These are phyloP conservation scores for Vimba vimba DNA, from an alignment of 2,113 vertebrate genomes.

Conservation along the genomic window DNA sequence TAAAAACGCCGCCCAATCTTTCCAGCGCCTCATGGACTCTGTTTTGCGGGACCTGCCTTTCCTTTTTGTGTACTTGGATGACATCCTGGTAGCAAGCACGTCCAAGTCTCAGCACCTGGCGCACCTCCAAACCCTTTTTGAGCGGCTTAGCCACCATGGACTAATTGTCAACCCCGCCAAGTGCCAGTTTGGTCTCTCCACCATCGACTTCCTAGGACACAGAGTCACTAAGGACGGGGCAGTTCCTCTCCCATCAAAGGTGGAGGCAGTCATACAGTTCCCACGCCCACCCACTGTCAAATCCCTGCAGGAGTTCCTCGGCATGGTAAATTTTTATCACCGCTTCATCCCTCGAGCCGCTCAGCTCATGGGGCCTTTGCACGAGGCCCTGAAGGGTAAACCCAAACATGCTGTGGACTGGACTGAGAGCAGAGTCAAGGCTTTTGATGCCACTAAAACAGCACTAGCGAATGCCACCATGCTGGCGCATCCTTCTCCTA, in stretches of 20 bases:
- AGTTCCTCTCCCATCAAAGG: too few species aligned
- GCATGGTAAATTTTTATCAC: conserved; percentile 35
- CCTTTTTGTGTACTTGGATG: conserved; percentile 38
- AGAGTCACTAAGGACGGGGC: too few species aligned
- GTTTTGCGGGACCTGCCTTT: not conserved
- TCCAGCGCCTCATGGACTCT: not conserved
- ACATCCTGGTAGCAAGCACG: conserved; percentile 8
- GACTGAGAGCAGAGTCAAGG: not conserved
- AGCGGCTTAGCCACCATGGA: too few species aligned
- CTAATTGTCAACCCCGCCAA: too few species aligned
- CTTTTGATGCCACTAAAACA: not conserved
- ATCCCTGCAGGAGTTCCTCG: too few species aligned
- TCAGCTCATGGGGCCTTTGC: not conserved
- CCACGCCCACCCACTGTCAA: too few species aligned
- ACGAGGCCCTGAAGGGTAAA: not conserved
- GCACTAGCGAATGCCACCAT: conserved; percentile 26
- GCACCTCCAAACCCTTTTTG: not conserved
- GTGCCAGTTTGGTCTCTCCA: too few species aligned
- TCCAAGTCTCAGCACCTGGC: conserved; percentile 14
- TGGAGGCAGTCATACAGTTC: too few species aligned
- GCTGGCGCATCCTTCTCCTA: conserved; percentile 19
- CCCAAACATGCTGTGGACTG: conserved; percentile 14
- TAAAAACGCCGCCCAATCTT: not conserved
- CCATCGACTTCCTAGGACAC: too few species aligned
- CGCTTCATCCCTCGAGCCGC: conserved; percentile 3